phyloP scores from a whole-genome alignment of 2,888 invertebrate species.

The Ferrisia virgata region DNA sequence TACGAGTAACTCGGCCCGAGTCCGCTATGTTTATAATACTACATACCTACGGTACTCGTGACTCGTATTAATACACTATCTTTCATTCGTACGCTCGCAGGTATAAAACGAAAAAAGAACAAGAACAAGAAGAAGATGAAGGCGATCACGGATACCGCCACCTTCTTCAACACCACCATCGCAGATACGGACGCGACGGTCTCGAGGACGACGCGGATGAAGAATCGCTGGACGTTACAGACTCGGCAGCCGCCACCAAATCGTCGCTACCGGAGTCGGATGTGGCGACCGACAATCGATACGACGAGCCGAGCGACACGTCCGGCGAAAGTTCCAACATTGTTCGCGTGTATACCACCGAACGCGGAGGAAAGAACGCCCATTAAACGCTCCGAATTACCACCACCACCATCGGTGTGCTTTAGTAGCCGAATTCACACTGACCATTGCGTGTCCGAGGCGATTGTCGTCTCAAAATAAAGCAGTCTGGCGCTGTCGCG shows the following conservation, averaged over 20 bases:
- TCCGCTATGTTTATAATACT: too few species aligned
- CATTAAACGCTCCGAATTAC: conserved; percentile 23
- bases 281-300: not conserved
- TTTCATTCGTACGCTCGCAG: not conserved
- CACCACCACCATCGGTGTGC: too few species aligned
- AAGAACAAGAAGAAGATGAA: not conserved
- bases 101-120: conserved; percentile 30
- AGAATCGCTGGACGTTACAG: not conserved
- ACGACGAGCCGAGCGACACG: conserved; percentile 19
- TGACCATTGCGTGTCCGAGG: too few species aligned
- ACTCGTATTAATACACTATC: too few species aligned
- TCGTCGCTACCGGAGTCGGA: not conserved
- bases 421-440: too few species aligned
- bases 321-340: conserved; percentile 41
- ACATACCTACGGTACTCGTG: too few species aligned
- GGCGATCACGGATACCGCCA: not conserved
- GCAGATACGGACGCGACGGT: conserved; percentile 40
- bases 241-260: not conserved
- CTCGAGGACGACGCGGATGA: not conserved
- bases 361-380: conserved; percentile 30
- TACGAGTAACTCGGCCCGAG: too few species aligned
- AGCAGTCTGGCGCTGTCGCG: too few species aligned
- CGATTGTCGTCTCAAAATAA: too few species aligned
- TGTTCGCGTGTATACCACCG: conserved; percentile 14
- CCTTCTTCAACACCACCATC: conserved; percentile 4